Base-by-base conservation (phyloP, 1,140 invertebrate species). In the Drosophila burlai region DNA sequence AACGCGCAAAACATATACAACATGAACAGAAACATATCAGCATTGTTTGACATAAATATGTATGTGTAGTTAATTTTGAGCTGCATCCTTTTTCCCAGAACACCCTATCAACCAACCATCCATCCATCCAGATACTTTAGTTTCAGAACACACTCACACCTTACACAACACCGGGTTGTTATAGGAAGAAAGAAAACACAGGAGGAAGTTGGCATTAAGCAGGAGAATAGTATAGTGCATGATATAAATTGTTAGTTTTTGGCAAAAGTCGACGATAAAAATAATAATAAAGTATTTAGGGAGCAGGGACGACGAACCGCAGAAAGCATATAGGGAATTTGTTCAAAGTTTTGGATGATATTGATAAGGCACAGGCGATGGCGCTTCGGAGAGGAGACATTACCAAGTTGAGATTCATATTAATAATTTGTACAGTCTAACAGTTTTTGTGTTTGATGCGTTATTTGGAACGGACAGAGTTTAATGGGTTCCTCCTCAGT, bases 11-110 rank as follows among this genome's bases (percentile, higher is more conserved):
- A 80, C 45, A 71, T 63, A 78, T 59, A 71, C 38, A 67, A 75
- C 81, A 90, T 77, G 68, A 81, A 89, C 86, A 89, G 71, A 82
- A 89, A 89, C 85, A 89, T 89, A 89, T 89, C 85, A 89, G 68
- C 64, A 90, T 82, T 54, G 68, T 90, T 89, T 85, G 75, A 79
- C 86, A 81, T 58, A 72, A 52, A 55, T 58, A 75, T 55, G 40
- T 7, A 40, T 57, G 76, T 66, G 55, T 71, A 80, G 83, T 72
- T 86, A 26, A 75, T 60, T 78, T 66, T 52, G 52, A 68, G 58
- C n/a, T 52, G 21, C 50, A 66, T 45, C 46, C 29, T 45, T 40
- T 36, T 18, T 54, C 8, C 8, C 31, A 49, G 18, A 24, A 26
- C 34, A 36, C 45, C n/a, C 11, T 24, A 46, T 63, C 24, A 24